Evolutionary conservation across 2,888 invertebrate species (phyloP), one percentile per base, ranked within the genome.

Genomic region (Hecatera dysodea): DNA sequence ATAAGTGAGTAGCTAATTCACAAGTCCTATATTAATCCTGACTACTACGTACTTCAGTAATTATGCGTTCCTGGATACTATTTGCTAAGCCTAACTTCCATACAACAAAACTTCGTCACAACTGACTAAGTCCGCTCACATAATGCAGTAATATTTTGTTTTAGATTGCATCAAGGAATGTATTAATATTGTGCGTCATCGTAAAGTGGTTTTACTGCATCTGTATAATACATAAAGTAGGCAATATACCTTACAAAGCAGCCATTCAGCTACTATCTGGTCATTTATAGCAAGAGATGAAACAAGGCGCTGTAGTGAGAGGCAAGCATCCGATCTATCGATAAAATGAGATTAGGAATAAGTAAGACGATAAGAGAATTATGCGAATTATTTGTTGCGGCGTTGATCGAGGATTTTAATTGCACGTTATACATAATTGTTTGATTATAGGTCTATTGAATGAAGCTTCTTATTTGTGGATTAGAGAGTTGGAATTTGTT

Each of bases 251-350:
- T 88, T 90, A 95, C 94, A 95, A 94, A 93, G 94, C 90, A 89
- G 87, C 91, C 91, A 93, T 95, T 95, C 94, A 95, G 92, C 89
- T 90, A 89, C 92, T 94, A 93, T 95, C 93, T 94, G 94, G 93
- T 93, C 94, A 93, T 94, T 95, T 94, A 94, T 92, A 90, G 93
- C 90, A 88, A 85, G 93, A 94, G 94, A 95, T 94, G 95, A 94
- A 94, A 94, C 94, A 93, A 93, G 91, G 90, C 91, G 90, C 83
- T 84, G 50, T 88, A 92, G 92, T 84, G 90, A 79, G 71, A 90
- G 81, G 59, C 52, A 60, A 17, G 56, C 68, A 46, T 64, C 66
- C 77, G 39, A 80, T 86, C 82, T 87, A 86, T 90, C 90, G 91
- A 90, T 87, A 88, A 88, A 72, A 87, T 84, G 86, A 83, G 62